Percentiles rank a stretch among this genome's conserved stretches.
These are phyloP conservation scores for Macrophya alboannulata DNA, from an alignment of 2,888 invertebrate genomes.

Conservation along the genomic window DNA sequence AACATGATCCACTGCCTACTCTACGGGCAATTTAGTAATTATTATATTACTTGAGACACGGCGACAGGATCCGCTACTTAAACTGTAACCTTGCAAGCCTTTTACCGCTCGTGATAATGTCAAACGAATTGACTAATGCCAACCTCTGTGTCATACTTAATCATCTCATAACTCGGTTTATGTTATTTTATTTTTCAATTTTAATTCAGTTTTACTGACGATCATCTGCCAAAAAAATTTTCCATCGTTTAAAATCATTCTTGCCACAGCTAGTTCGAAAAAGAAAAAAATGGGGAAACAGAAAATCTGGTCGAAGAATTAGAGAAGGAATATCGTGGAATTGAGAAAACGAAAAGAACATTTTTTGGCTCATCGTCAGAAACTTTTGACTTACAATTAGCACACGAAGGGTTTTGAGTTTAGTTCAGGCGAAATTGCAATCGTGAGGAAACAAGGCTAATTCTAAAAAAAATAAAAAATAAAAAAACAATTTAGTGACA, in stretches of 20 bases:
- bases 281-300: no score
- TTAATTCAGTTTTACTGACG: neutral
- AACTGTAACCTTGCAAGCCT: constrained; percentile 28
- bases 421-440: neutral
- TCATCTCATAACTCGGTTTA: neutral
- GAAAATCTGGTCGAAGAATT: no score
- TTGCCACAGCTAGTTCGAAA: no score
- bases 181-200: neutral
- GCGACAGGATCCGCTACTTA: constrained; percentile 41
- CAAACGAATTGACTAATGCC: constrained; percentile 5
- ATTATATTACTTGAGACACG: constrained; percentile 10
- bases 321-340: neutral
- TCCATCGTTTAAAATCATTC: no score
- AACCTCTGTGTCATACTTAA: neutral
- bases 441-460: constrained; percentile 15
- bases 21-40: constrained; percentile 38
- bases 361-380: neutral
- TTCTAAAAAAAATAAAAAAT: neutral
- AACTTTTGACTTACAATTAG: neutral
- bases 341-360: neutral
- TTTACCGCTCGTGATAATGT: neutral
- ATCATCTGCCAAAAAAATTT: neutral
- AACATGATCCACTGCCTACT: neutral
- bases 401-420: neutral
- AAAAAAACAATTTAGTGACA: constrained; percentile 46